phyloP scores from a whole-genome alignment of 2,797 vertebrate species.

The Harpagifer antarcticus region DNA sequence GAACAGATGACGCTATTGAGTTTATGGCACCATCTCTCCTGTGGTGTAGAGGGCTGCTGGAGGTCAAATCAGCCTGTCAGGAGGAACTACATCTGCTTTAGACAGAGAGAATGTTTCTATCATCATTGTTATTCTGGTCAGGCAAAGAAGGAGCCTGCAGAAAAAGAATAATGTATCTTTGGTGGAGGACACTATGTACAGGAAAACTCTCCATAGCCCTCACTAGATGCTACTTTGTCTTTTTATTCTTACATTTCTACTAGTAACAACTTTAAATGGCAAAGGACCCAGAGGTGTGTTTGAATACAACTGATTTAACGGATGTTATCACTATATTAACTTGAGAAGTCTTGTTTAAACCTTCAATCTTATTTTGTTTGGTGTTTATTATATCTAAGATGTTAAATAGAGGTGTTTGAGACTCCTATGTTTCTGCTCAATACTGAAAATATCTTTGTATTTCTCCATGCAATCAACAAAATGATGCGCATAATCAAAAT shows the following conservation, averaged over 20 bases:
- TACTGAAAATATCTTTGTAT: conserved; percentile 7
- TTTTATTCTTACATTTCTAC: conserved; percentile 5
- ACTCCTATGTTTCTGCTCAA: not conserved
- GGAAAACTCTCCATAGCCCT: conserved; percentile 20
- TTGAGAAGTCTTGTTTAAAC: not conserved
- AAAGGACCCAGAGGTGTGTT: not conserved
- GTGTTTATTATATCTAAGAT: not conserved
- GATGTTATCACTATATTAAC: not conserved
- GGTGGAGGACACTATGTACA: conserved; percentile 54
- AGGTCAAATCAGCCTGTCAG: conserved; percentile 66
- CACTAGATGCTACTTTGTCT: conserved; percentile 15
- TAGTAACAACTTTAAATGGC: not conserved
- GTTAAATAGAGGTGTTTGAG: not conserved
- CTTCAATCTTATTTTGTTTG: not conserved
- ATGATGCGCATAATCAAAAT: conserved; percentile 3
- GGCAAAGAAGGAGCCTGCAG: conserved; percentile 63
- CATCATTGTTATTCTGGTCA: conserved; percentile 78
- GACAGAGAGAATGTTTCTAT: conserved; percentile 52
- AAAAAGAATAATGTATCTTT: conserved; percentile 56
- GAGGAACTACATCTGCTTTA: conserved; percentile 45
- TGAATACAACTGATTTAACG: not conserved
- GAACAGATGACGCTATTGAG: conserved; percentile 20
- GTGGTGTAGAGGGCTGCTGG: conserved; percentile 48
- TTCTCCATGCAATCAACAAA: conserved; percentile 2
- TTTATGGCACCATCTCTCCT: conserved; percentile 36